Conservation (phyloP, 2,888 invertebrate genomes). For the Pteria penguin region DNA sequence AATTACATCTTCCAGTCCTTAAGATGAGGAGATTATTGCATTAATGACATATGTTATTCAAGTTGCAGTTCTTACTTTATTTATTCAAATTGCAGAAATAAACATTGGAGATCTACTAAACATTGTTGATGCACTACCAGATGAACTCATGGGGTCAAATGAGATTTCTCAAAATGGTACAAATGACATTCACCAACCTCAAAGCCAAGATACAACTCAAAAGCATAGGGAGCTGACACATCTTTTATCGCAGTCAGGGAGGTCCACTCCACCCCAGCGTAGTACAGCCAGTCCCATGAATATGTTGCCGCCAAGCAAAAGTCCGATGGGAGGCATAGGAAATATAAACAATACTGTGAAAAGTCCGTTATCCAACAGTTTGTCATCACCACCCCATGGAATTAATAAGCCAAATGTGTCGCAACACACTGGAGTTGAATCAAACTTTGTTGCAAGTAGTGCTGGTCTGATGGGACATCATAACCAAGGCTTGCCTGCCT, state of each 20-base stretch:
- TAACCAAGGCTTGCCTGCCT: background rate
- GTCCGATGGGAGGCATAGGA: slow-evolving; percentile 59
- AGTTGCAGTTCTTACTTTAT: slow-evolving; percentile 4
- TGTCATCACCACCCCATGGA: slow-evolving; percentile 73
- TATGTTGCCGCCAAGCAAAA: slow-evolving; percentile 40
- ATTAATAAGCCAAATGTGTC: slow-evolving; percentile 56
- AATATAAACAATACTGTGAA: slow-evolving; percentile 68
- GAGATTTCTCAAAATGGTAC: slow-evolving; percentile 68
- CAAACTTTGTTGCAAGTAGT: slow-evolving; percentile 63
- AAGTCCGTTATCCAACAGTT: slow-evolving; percentile 71
- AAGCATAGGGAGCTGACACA: slow-evolving; percentile 72
- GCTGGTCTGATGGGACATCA: slow-evolving; percentile 40
- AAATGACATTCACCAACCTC: slow-evolving; percentile 53
- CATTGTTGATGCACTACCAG: slow-evolving; percentile 73
- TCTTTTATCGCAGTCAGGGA: slow-evolving; percentile 62
- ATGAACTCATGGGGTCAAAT: slow-evolving; percentile 71
- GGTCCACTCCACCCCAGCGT: slow-evolving; percentile 62
- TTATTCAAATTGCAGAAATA: too few relatives aligned
- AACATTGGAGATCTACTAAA: slow-evolving; percentile 48
- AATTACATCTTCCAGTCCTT: too few relatives aligned
- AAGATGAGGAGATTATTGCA: background rate
- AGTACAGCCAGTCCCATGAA: slow-evolving; percentile 74
- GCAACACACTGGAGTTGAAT: slow-evolving; percentile 38
- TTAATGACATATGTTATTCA: background rate
- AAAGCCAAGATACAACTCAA: slow-evolving; percentile 64